Evolutionary conservation across 2,113 vertebrate species (phyloP), one percentile per base, ranked within the genome.

Genomic region (Baryphthengus martii): DNA sequence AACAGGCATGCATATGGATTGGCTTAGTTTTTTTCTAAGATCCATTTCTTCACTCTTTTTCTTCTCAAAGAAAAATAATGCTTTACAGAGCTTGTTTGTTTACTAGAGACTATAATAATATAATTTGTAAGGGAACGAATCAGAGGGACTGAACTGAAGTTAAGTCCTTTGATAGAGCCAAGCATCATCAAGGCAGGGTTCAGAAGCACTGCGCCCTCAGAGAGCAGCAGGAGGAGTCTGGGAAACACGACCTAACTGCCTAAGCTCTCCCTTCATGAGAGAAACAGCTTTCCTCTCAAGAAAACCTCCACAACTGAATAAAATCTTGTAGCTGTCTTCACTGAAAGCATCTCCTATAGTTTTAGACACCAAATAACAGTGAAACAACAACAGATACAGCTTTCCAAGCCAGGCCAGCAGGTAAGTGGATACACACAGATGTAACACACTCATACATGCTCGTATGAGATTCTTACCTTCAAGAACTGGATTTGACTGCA

Each of bases 401-500:
- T 85, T 73, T 68, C 58, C 76, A 70, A 73, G 49, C 4, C 50
- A 78, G 33, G 55, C 59, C 75, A 77, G n/a, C n/a, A n/a, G n/a
- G 33, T 42, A 73, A 7, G 10, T 10, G 39, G 40, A 29, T 14
- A 50, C 16, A 47, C 16, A 33, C 19, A 71, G n/a, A 89, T 12
- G 19, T 16, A 61, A 66, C 6, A 28, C 1, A 8, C 11, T 67
- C 1, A 0, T 10, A 28, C 3, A 28, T 1, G 17, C 4, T n/a
- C 47, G n/a, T 14, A 3, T 28, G 53, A 73, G 25, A 70, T 29
- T 96, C 99, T 98, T 98, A 99, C 99, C 99, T 98, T 99, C 99
- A 86, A 99, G 98, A 90, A 99, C 99, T 9, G 99, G 99, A 96
- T 99, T 99, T 71, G 99, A 99, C 97, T 99, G 99, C 87, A 99